A percentile compares a stretch with the other conserved stretches of the same genome.
These are phyloP conservation scores for Ephydatia muelleri DNA, from an alignment of 37 sponge, comb jelly and placozoan species.

Conservation along the genomic window DNA sequence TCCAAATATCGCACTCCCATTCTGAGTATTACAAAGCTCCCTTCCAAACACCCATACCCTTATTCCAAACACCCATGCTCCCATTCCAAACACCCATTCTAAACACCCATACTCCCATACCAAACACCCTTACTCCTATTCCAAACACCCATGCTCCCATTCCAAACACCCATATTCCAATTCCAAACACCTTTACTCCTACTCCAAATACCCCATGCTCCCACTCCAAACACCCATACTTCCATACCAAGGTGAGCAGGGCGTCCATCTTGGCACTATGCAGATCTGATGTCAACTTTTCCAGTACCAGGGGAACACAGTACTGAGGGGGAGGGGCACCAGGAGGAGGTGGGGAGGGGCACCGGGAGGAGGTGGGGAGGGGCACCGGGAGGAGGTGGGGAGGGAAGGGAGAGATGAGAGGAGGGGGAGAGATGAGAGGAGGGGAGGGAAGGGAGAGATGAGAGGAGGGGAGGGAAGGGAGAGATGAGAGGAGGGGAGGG, in stretches of 20 bases:
- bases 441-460: background rate
- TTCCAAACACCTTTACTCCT: no score
- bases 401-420: background rate
- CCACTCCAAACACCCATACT: no score
- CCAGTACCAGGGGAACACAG: no score
- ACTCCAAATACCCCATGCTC: no score
- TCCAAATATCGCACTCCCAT: no score
- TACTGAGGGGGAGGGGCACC: background rate
- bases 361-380: background rate
- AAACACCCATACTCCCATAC: no score
- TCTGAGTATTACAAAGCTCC: no score
- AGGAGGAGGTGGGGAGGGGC: background rate
- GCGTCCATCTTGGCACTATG: constrained; percentile 79
- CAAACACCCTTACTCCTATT: no score
- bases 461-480: background rate
- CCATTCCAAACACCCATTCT: no score
- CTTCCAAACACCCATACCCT: no score
- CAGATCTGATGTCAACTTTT: constrained; percentile 81
- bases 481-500: background rate
- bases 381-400: background rate
- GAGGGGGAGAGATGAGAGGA: background rate
- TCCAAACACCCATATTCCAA: background rate
- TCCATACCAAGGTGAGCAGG: constrained; percentile 55
- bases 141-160: background rate
- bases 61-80: no score